A percentile compares a stretch with the other conserved stretches of the same genome.
Evolutionary conservation across 2,113 vertebrate genomes (phyloP).

Genomic region (Herpetotheres cachinnans): DNA sequence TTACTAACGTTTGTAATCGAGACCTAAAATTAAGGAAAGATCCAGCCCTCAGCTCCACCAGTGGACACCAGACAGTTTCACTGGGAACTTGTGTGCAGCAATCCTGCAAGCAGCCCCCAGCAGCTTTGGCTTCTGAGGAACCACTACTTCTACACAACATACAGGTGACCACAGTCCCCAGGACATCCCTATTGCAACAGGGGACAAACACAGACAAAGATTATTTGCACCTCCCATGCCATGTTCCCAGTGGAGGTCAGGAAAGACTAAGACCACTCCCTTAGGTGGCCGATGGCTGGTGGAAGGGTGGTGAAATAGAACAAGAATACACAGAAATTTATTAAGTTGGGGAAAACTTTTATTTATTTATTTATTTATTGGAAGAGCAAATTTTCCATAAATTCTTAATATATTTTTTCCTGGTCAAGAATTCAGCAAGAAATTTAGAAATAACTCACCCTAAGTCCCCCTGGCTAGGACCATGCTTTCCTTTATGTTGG

Average conservation of each 20-base stretch:
- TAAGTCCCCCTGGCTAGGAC: not conserved
- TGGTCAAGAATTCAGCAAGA: not conserved
- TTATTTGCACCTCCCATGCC: not conserved
- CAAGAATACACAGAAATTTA: not conserved
- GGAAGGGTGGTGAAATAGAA: not conserved
- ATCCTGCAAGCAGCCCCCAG: not conserved
- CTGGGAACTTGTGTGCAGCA: not conserved
- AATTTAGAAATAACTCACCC: not conserved
- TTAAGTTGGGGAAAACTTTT: not conserved
- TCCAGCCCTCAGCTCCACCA: not conserved
- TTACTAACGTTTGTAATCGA: not conserved
- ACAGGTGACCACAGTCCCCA: not conserved
- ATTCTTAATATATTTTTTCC: not conserved
- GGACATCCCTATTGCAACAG: rapidly evolving
- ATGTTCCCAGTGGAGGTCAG: not conserved
- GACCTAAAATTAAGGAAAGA: not conserved
- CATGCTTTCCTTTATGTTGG: not conserved
- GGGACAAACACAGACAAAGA: not conserved
- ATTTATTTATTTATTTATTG: not conserved
- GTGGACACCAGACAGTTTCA: not conserved
- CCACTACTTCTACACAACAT: not conserved
- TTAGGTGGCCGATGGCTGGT: not conserved
- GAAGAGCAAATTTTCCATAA: not conserved
- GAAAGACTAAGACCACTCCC: not conserved
- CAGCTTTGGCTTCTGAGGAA: not conserved